Evolutionary conservation across 92 coral and sea anemone species (phyloP), one percentile per base, ranked within the genome.

Genomic region (Palythoa grandis): DNA sequence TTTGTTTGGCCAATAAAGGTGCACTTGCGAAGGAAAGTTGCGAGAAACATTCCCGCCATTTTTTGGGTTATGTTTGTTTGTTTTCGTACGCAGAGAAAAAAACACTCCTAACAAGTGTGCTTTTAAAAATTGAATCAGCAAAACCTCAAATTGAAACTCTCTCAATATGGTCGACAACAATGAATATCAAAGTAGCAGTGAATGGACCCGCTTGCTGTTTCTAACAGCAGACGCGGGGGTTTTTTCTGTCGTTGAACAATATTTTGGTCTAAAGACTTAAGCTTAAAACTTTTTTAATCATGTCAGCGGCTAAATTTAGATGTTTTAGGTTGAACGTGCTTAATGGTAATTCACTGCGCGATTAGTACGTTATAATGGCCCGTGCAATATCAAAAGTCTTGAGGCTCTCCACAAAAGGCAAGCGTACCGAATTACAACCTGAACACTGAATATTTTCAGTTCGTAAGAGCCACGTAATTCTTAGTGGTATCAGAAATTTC

Each of bases 31-130:
- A 57, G 16, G n/a, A 25, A 23, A 52, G 9, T 12, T 5, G 66
- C 47, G 48, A 20, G 20, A 52, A 53, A 23, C 11, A 50, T 76
- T 76, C 65, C 65, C 79, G 79, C 79, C 63, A 23, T 15, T 39
- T 70, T 25, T 35, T 70, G 0, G 52, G 24, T 15, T 72, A 1
- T 17, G 14, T 17, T 72, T 47, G 39, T 17, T 72, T 72, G 52
- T 71, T 39, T 25, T 16, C 0, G 43, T 50, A 20, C 15, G 79
- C 23, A 40, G 66, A 13, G 65, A 17, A 47, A 16, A 76, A 53
- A 22, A 52, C 37, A 29, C 43, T 76, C 39, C 1, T 11, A 48
- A 73, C 14, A 16, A 22, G 35, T 76, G 60, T 29, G 19, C 24
- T 53, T 29, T 53, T 15, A 19, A 39, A 74, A 0, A 48, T 6